Conservation (phyloP, 2,888 invertebrate species). For the Schrankia costaestrigalis region DNA sequence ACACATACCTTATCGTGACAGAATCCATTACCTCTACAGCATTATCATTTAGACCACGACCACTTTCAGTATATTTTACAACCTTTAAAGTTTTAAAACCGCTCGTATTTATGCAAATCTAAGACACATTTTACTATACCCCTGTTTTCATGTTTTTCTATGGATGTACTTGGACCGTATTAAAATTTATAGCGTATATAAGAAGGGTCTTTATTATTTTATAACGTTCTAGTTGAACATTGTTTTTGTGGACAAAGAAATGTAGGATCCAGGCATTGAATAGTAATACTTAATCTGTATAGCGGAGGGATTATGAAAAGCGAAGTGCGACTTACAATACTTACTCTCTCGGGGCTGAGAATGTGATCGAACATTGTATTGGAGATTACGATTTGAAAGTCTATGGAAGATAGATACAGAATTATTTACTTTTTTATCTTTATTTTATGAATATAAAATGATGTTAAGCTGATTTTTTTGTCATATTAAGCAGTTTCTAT, state of each 20-base stretch:
- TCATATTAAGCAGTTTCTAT: no score
- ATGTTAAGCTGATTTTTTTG: no score
- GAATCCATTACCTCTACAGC: constrained; percentile 21
- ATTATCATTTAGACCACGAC: constrained; percentile 21
- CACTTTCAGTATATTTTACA: constrained; percentile 26
- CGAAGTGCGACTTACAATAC: constrained; percentile 9
- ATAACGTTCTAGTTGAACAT: no score
- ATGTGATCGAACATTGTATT: constrained; percentile 7
- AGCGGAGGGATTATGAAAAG: constrained; percentile 21
- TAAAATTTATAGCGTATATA: constrained; percentile 38
- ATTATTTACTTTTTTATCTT: no score
- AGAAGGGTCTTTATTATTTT: constrained; percentile 40
- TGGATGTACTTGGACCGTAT: constrained; percentile 26
- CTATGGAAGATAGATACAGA: constrained; percentile 12
- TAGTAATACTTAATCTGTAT: constrained; percentile 28
- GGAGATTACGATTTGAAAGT: constrained; percentile 11
- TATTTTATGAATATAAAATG: no score
- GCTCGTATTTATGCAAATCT: constrained; percentile 39
- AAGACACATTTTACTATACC: constrained; percentile 23
- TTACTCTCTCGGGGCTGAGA: constrained; percentile 12
- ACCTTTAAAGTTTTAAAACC: constrained; percentile 5
- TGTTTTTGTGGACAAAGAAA: no score
- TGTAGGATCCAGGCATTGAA: constrained; percentile 13
- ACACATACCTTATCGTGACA: constrained; percentile 10
- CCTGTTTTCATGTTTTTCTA: constrained; percentile 30